Percentiles rank a stretch among this genome's conserved stretches.
Conservation (phyloP, 2,797 vertebrate species). For the Urocyon cinereoargenteus region DNA sequence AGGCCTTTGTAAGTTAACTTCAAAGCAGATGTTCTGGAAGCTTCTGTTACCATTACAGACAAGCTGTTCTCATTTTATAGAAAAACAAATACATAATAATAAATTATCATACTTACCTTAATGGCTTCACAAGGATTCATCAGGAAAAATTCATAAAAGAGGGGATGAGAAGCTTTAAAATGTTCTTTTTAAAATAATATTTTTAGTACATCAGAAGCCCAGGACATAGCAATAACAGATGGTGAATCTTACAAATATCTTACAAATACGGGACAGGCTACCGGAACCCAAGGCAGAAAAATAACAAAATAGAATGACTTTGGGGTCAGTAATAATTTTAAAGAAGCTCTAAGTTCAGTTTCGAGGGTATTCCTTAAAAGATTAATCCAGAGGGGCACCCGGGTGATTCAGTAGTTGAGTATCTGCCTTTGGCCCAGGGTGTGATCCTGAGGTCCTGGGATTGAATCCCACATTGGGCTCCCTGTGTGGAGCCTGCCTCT, state of each 20-base stretch:
- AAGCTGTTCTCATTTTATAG: conserved; percentile 55
- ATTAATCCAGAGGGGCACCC: neutral
- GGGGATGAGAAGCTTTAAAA: neutral
- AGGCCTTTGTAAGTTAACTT: conserved; percentile 54
- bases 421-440: no score
- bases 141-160: neutral
- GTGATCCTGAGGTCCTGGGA: no score
- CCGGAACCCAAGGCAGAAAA: conserved; percentile 1
- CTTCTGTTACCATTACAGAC: conserved; percentile 49
- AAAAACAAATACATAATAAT: conserved; percentile 47
- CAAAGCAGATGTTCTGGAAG: conserved; percentile 61
- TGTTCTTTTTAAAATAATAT: neutral
- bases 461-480: no score
- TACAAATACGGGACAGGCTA: neutral
- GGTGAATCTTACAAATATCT: neutral
- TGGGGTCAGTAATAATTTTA: neutral
- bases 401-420: no score
- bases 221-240: neutral
- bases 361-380: neutral
- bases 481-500: no score
- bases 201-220: neutral
- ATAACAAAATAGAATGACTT: neutral
- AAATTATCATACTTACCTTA: conserved; percentile 22
- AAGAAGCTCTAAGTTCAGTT: neutral
- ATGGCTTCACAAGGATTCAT: conserved; percentile 21